phyloP scores from a whole-genome alignment of 2,113 vertebrate genomes.

The Hyla sarda region DNA sequence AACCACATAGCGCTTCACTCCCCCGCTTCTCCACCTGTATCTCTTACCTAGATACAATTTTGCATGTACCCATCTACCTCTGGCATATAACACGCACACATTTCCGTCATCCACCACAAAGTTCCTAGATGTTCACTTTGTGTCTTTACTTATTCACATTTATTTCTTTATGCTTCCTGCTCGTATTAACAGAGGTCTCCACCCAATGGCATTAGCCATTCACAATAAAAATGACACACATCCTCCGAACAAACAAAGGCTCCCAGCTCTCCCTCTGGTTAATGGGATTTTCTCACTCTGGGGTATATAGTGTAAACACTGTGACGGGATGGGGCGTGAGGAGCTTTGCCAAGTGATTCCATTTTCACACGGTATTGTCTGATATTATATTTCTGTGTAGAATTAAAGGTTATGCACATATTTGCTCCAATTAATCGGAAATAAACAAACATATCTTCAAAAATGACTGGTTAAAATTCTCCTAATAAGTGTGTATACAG shows the following conservation, averaged over 20 bases:
- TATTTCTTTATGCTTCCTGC: conserved; percentile 24
- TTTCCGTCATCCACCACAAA: not conserved
- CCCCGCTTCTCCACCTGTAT: not conserved
- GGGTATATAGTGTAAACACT: not conserved
- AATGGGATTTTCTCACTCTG: not conserved
- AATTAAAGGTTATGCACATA: too few species aligned
- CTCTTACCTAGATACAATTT: not conserved
- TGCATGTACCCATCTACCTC: not conserved
- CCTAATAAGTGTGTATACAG: not conserved
- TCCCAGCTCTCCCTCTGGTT: not conserved
- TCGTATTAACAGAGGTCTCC: not conserved
- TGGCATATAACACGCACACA: not conserved
- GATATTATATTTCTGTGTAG: too few species aligned
- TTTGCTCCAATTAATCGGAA: too few species aligned
- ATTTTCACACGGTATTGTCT: too few species aligned
- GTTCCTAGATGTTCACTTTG: conserved; percentile 2
- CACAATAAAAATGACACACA: conserved; percentile 32
- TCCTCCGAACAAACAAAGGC: conserved; percentile 22
- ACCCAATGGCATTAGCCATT: not conserved
- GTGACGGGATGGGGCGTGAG: too few species aligned
- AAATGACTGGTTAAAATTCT: too few species aligned
- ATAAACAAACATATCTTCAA: too few species aligned
- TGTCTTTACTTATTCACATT: not conserved
- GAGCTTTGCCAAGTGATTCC: too few species aligned
- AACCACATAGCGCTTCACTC: not conserved